Base-by-base conservation (phyloP, 1,140 invertebrate species). In the Olivierus martensii region DNA sequence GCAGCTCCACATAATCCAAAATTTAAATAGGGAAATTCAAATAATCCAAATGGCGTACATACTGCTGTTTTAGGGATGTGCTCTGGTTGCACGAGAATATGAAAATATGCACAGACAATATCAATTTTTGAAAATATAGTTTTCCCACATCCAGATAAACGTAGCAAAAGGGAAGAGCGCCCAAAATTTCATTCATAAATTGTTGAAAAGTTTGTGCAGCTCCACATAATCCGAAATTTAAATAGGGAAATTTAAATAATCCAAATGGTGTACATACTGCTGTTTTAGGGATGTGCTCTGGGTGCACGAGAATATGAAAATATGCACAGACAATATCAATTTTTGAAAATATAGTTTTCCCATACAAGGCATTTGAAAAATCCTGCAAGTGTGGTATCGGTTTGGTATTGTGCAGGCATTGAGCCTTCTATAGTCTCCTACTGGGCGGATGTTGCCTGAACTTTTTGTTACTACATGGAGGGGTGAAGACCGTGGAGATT, bases 401-500 rank as follows among this genome's bases (percentile, higher is more conserved):
- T 74, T 70, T 0, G 64, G 62, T 15, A 62, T 44, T 15, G 60
- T 63, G 7, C 51, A 36, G 10, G 38, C 11, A 45, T 65, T 65
- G 2, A 65, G 46, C 10, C n/a, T 36, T 41, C 57, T 49, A 48
- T 62, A 63, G 38, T 65, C 62, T 10, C 61, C 60, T 21, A 48
- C 53, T 17, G 52, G 49, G 12, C 61, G 17, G 48, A 46, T 58
- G 10, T 49, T 37, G 9, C 53, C 55, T 34, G 34, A 35, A 39
- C 47, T 53, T 48, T 64, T 64, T 3, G 51, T 21, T 2, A 63
- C 55, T 15, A 64, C 43, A 28, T 59, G 56, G 12, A 62, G 44
- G 10, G 63, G 62, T 50, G 11, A 68, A 11, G 71, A 60, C 69
- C 71, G 76, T 21, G 66, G 49, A 47, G 62, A 64, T n/a, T 62